Conservation (phyloP, 2,113 vertebrate genomes). For the Dromiciops gliroides region DNA sequence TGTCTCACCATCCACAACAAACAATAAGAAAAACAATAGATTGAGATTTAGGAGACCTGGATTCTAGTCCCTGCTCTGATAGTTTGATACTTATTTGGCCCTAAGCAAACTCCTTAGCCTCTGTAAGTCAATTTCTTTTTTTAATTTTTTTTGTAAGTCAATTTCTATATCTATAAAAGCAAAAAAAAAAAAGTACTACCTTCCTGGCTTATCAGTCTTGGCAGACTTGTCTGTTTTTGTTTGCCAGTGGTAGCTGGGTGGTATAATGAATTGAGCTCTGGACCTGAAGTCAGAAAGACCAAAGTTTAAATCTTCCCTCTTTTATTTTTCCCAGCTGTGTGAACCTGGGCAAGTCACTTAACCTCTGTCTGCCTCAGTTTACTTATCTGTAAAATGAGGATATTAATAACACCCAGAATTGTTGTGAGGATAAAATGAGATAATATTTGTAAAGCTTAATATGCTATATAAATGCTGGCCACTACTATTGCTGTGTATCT, state of each 20-base stretch:
- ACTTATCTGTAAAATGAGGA: background rate
- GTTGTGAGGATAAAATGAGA: background rate
- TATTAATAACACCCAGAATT: background rate
- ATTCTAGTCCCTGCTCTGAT: conserved; percentile 11
- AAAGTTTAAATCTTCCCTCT: background rate
- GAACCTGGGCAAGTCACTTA: background rate
- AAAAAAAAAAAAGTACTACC: background rate
- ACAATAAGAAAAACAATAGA: background rate
- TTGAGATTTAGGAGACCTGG: background rate
- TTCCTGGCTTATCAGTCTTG: background rate
- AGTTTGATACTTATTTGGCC: background rate
- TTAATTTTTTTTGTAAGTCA: too few species aligned
- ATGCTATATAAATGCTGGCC: background rate
- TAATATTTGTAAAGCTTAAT: background rate
- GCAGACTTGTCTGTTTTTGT: background rate
- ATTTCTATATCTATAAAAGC: background rate
- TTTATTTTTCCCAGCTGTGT: background rate
- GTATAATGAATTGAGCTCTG: background rate
- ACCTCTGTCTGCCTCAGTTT: background rate
- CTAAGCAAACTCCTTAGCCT: background rate
- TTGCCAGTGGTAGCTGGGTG: background rate
- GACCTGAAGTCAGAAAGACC: background rate
- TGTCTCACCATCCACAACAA: background rate
- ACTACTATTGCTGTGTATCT: background rate
- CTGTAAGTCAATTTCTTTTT: too few species aligned